Evolutionary conservation across 2,797 vertebrate genomes (phyloP), one percentile per base, ranked within the genome.

Genomic region (Halcyon smyrnensis): DNA sequence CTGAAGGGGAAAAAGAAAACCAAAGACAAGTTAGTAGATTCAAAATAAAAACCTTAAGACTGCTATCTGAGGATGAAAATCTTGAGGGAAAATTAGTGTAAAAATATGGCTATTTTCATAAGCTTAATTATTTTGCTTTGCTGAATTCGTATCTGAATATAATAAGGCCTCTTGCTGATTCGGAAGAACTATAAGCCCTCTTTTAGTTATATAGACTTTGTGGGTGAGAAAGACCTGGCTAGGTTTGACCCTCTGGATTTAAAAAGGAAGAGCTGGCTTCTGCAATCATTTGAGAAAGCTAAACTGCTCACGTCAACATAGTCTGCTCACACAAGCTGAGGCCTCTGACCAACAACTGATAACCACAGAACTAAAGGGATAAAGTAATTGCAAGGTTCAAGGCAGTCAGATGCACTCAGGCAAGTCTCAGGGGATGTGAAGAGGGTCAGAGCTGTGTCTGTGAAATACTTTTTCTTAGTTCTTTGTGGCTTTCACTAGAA

Each of bases 1-100:
- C 98, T 98, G 87, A 86, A 70, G 3, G 3, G 46, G 32, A 34
- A 53, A 71, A 63, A 62, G 36, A 34, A 48, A 91, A 80, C 12
- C 4, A 56, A 74, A 54, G 86, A 30, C 8, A 70, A 85, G 36
- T 92, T 57, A 82, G 34, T 15, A 69, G 71, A 73, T 65, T 43
- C 30, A 51, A 93, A 71, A 65, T 81, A 53, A 50, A 21, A 10
- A 9, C 51, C 53, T 54, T 6, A 81, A 73, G 50, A 70, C 23
- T 60, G 5, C 56, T 82, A 80, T 48, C 45, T n/a, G 19, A 62
- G 24, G 19, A 87, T 51, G 19, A 62, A 84, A 88, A 45, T 56
- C 5, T 56, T 20, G 7, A 68, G 12, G 15, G 28, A 36, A 88
- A 93, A 74, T 39, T 11, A 60, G 11, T 54, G 25, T 75, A 89